phyloP scores from a whole-genome alignment of 1,140 invertebrate genomes.

The Drosophila pectinifera region DNA sequence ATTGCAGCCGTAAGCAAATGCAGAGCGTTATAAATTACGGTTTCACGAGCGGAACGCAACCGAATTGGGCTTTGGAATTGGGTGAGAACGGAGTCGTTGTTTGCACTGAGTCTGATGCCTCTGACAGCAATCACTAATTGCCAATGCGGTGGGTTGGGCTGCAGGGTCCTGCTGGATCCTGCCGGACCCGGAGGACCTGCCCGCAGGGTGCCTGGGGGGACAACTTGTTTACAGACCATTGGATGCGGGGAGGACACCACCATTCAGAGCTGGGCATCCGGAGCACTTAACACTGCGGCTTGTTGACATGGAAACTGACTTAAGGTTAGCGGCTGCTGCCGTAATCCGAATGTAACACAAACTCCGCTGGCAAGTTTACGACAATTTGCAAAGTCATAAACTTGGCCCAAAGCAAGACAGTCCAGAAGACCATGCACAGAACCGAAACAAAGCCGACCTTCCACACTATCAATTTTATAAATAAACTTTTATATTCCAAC shows the following conservation, averaged over 20 bases:
- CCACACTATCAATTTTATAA: no score
- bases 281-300: constrained; percentile 46
- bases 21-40: constrained; percentile 49
- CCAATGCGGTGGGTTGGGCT: constrained; percentile 37
- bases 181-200: neutral
- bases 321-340: constrained; percentile 55
- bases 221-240: constrained; percentile 67
- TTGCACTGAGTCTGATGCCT: constrained; percentile 42
- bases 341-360: constrained; percentile 60
- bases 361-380: constrained; percentile 68
- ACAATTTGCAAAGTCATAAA: constrained; percentile 69
- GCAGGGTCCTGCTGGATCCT: constrained; percentile 1
- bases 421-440: constrained; percentile 15
- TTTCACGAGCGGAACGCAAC: constrained; percentile 29
- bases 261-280: constrained; percentile 37
- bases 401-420: constrained; percentile 34
- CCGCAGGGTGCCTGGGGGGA: constrained; percentile 9
- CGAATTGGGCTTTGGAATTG: constrained; percentile 41
- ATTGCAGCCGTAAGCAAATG: constrained; percentile 42
- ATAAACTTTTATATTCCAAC: no score
- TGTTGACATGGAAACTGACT: constrained; percentile 75
- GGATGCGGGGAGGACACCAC: constrained; percentile 36
- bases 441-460: constrained; percentile 6
- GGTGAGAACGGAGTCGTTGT: constrained; percentile 34
- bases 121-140: constrained; percentile 66